Percentiles rank a stretch among this genome's conserved stretches.
Conservation (phyloP, 2,888 invertebrate species). For the Stomorhina lunata region DNA sequence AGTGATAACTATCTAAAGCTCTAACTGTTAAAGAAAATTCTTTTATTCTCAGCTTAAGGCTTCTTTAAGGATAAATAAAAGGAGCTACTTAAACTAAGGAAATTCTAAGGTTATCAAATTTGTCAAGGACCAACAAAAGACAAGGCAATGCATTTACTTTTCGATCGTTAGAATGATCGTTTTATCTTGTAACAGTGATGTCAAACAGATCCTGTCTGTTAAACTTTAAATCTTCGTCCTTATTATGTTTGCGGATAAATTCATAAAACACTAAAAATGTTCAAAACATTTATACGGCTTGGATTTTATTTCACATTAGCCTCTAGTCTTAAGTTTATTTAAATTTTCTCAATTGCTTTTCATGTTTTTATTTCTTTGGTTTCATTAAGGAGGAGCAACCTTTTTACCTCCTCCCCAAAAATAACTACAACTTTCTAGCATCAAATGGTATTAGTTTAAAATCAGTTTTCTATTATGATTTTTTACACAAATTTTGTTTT, state of each 20-base stretch:
- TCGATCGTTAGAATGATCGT: too few relatives aligned
- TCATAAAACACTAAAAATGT: conserved; percentile 44
- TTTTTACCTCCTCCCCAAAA: not conserved
- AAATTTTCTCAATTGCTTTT: conserved; percentile 17
- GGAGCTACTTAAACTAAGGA: too few relatives aligned
- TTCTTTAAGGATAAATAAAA: too few relatives aligned
- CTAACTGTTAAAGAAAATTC: too few relatives aligned
- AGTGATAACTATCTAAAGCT: too few relatives aligned
- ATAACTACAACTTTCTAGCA: conserved; percentile 10
- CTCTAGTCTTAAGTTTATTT: conserved; percentile 36
- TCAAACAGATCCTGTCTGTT: not conserved
- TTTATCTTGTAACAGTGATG: too few relatives aligned
- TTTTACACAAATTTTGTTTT: not conserved
- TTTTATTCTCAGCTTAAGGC: too few relatives aligned
- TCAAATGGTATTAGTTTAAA: not conserved
- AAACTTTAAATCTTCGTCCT: not conserved
- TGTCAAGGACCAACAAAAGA: too few relatives aligned
- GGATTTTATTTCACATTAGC: not conserved
- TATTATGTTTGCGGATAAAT: conserved; percentile 39
- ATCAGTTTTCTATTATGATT: conserved; percentile 10
- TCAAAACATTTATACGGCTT: conserved; percentile 34
- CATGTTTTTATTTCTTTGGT: not conserved
- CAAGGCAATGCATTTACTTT: too few relatives aligned
- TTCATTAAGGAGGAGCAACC: too few relatives aligned
- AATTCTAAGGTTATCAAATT: too few relatives aligned